Conservation (phyloP, 2,888 invertebrate species). For the Xanthostigma xanthostigma region DNA sequence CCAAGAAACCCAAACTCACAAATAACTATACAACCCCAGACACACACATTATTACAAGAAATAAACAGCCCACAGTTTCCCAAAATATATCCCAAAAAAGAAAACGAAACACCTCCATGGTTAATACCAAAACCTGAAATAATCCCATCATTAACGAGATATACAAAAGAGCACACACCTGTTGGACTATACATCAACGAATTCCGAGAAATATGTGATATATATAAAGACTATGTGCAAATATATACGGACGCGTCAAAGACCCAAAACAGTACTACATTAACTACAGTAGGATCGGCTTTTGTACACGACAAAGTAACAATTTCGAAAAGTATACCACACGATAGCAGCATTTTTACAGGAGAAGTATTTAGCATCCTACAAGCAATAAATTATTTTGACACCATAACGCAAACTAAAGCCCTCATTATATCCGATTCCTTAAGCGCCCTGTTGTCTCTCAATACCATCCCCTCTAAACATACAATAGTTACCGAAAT, state of each 20-base stretch:
- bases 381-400: neutral
- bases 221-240: neutral
- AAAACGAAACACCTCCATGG: neutral
- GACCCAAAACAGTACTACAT: neutral
- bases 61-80: neutral
- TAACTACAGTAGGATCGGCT: neutral
- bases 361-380: conserved; percentile 1
- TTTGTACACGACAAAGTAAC: neutral
- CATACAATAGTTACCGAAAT: neutral
- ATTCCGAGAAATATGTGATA: neutral
- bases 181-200: neutral
- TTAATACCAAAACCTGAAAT: neutral
- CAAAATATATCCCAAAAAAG: neutral
- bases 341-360: neutral
- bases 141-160: neutral
- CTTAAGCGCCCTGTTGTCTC: neutral
- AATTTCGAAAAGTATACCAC: neutral
- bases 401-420: neutral
- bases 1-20: conserved; percentile 1
- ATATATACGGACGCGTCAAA: conserved; percentile 4
- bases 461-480: neutral
- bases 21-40: neutral
- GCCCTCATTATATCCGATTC: neutral
- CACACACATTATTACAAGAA: neutral
- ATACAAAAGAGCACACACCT: neutral